Evolutionary conservation across 2,888 invertebrate genomes (phyloP), one percentile per base, ranked within the genome.

Genomic region (Lepidocyrtoides sp.): DNA sequence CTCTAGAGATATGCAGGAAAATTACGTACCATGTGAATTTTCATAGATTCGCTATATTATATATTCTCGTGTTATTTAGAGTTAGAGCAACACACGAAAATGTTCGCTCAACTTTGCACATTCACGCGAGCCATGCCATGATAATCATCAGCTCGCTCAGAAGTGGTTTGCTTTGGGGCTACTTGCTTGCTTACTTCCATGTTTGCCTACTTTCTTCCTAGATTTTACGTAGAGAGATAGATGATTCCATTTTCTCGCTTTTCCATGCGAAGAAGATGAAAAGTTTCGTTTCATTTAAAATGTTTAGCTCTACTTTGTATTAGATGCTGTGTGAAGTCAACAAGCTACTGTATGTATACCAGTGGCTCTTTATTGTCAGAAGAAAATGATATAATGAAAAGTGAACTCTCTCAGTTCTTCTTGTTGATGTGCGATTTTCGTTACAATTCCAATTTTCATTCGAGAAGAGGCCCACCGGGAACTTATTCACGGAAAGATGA

Each of bases 21-120:
- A 85, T 72, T 72, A 60, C 17, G 26, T 20, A 57, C 23, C 17
- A 86, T 77, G 60, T 86, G 86, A 23, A 77, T 75, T 86, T 75
- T 86, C 8, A 14, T 54, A 29, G 51, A 54, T 72, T 54, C 57
- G 54, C 54, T 72, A 36, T 44, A 72, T 72, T n/a, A n/a, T n/a
- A n/a, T n/a, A 20, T 29, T 23, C 72, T 44, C 20, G 23, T 44
- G 14, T 23, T 72, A 72, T 72, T 44, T n/a, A n/a, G n/a, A n/a
- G n/a, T n/a, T n/a, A 44, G n/a, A 23, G 44, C 44, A 69, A n/a
- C 66, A 69, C 66, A 36, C 66, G 3, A 72, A 63, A 82, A 63
- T 41, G 26, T 60, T 60, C 82, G 14, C 26, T 82, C 82, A 60
- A 82, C 63, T 82, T 82, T 60, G 63, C 63, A 82, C 60, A 82